Evolutionary conservation across 2,797 vertebrate genomes (phyloP), one percentile per base, ranked within the genome.

Genomic region (Sciurus carolinensis): DNA sequence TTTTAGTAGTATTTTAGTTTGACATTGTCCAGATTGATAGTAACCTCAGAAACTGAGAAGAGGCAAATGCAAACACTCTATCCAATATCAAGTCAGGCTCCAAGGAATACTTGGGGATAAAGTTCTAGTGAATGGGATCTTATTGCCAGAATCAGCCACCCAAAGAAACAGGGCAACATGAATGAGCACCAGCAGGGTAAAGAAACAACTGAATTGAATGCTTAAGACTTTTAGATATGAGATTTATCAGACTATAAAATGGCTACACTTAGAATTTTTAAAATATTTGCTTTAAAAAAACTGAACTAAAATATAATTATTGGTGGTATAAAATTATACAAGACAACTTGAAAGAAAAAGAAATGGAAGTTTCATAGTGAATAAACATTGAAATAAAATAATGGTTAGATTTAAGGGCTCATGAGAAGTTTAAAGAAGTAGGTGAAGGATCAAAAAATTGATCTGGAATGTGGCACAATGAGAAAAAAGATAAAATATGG

Each of bases 401-500:
- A 64, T 36, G 26, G 0, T 89, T 84, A 42, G 33, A 14, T 57
- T 87, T 93, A 39, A 84, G 62, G 28, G n/a, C 42, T 80, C 15
- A 30, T 73, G 42, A 76, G 71, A 91, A 64, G 13, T 28, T 64
- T 75, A 72, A 11, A 50, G 57, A 89, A 39, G 39, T 50, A 80
- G 77, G 47, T 64, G 12, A 77, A 20, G 7, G 13, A 66, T 80
- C 44, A 8, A 93, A 44, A 52, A 80, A 20, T 80, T 42, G 79
- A 57, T 69, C 3, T 24, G 82, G 15, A 95, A 75, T 26, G 42
- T 36, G 47, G 36, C 8, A 73, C 1, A 93, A 5, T 36, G 36
- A 81, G 54, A 39, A 93, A 86, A 67, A 85, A 73, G 22, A 83
- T 50, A 91, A 94, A 87, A 72, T 36, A 44, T 15, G 3, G 75